Conservation (phyloP, 2,113 vertebrate species). For the Ceyx cyanopectus region DNA sequence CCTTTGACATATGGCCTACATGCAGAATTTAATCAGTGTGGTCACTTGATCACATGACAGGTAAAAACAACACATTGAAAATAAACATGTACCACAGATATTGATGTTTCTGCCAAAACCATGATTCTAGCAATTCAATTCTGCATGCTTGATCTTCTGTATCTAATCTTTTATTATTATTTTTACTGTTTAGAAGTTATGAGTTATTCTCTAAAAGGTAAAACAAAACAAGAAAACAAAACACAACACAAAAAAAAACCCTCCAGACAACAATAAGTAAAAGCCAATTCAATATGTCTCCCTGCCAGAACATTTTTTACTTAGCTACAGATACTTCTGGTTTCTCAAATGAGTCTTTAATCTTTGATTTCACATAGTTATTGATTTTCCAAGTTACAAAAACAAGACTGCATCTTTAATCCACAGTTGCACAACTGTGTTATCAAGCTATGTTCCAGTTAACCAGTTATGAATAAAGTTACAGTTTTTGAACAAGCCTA, state of each 20-base stretch:
- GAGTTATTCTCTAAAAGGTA: slow-evolving; percentile 62
- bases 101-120: slow-evolving; percentile 46
- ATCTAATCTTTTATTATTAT: slow-evolving; percentile 32
- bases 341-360: slow-evolving; percentile 52
- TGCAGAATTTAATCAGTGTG: not conserved
- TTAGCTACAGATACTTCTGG: slow-evolving; percentile 56
- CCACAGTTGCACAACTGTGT: slow-evolving; percentile 51
- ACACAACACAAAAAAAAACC: too few species aligned
- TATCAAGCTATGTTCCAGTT: slow-evolving; percentile 33
- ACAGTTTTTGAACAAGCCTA: slow-evolving; percentile 19
- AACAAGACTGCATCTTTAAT: slow-evolving; percentile 32
- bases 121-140: slow-evolving; percentile 23
- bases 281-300: slow-evolving; percentile 53
- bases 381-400: slow-evolving; percentile 43
- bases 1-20: slow-evolving; percentile 31
- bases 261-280: slow-evolving; percentile 29
- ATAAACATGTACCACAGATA: not conserved
- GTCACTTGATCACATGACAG: not conserved
- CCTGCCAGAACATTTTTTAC: slow-evolving; percentile 63
- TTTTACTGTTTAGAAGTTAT: slow-evolving; percentile 69
- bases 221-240: not conserved
- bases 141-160: slow-evolving; percentile 17
- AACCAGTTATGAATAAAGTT: slow-evolving; percentile 46
- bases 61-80: slow-evolving; percentile 8
- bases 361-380: slow-evolving; percentile 48